Base-by-base conservation (phyloP, 2,113 vertebrate species). In the Saccopteryx bilineata region DNA sequence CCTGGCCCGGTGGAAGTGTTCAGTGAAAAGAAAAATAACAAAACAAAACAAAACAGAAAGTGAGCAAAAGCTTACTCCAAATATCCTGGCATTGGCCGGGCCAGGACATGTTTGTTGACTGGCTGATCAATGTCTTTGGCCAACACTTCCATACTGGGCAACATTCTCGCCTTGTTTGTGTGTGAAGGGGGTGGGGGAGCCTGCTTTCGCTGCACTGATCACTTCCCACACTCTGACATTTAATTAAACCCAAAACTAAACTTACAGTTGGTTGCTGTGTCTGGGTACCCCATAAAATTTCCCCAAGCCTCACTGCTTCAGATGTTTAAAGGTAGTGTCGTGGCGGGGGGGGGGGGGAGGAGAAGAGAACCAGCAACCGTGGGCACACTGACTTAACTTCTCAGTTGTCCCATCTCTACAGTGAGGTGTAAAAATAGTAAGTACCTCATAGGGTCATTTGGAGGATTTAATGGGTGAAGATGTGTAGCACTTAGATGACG, bases 181-280 rank as follows among this genome's bases (percentile, higher is more conserved):
- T 56, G 48, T 65, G 24, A 84, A 60, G 10, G 5, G 18, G 11
- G 26, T 4, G 26, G 2, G 5, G 6, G 65, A 9, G 46, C 9
- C 10, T 9, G 17, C n/a, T 50, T 50, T 11, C n/a, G 48, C 26
- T 9, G 72, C 94, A 63, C 50, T 0, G 1, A 83, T 80, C 85
- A 75, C 88, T 87, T 97, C 93, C 84, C 92, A 96, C 90, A 96
- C 82, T 18, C 46, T 97, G 88, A 96, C 96, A 90, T 96, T 96
- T 97, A 33, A 63, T 94, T 90, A 89, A 95, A 85, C 50, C 66
- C 69, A 63, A 74, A 96, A 65, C 69, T 82, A 80, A 93, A 23
- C 23, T 72, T 33, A 50, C 26, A 78, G 80, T 46, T 80, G 26
- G 52, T 87, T 79, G 33, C 24, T 4, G 13, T 19, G 68, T 65